Evolutionary conservation across 64 coral and sea anemone species (phyloP).

Genomic region (Actinia tenebrosa): DNA sequence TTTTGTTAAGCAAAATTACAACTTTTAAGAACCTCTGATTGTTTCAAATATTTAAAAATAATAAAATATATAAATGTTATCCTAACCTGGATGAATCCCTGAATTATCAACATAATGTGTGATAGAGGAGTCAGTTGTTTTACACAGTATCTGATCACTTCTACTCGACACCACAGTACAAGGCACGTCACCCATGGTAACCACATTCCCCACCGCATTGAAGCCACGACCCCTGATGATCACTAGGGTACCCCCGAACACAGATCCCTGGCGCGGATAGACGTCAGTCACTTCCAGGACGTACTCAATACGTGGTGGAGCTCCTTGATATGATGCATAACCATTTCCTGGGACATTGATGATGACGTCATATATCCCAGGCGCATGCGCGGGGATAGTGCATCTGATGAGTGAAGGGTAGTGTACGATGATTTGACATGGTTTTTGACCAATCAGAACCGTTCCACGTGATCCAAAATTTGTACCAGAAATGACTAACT

Average conservation of each 20-base stretch:
- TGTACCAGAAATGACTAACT: conserved; percentile 40
- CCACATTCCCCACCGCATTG: conserved; percentile 18
- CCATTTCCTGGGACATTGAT: conserved; percentile 23
- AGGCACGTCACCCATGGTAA: conserved; percentile 44
- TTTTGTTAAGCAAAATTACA: too few species aligned
- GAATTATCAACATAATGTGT: conserved; percentile 42
- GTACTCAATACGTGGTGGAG: conserved; percentile 38
- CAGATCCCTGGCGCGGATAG: conserved; percentile 39
- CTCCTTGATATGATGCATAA: conserved; percentile 15
- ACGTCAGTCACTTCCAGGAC: conserved; percentile 36
- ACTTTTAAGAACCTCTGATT: too few species aligned
- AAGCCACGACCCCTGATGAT: conserved; percentile 45
- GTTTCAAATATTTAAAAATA: too few species aligned
- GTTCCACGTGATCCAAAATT: conserved; percentile 35
- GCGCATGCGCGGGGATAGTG: conserved; percentile 44
- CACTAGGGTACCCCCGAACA: conserved; percentile 43
- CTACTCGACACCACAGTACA: conserved; percentile 51
- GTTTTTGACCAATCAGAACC: conserved; percentile 39
- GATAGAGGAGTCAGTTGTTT: conserved; percentile 8
- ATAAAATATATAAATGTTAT: neutral
- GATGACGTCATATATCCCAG: conserved; percentile 55
- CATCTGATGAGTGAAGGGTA: conserved; percentile 20
- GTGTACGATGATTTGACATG: conserved; percentile 32
- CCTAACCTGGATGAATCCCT: conserved; percentile 54
- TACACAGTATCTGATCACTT: conserved; percentile 45